These are phyloP conservation scores for Pollenia angustigena DNA, from an alignment of 2,888 invertebrate species.

Conservation along the genomic window DNA sequence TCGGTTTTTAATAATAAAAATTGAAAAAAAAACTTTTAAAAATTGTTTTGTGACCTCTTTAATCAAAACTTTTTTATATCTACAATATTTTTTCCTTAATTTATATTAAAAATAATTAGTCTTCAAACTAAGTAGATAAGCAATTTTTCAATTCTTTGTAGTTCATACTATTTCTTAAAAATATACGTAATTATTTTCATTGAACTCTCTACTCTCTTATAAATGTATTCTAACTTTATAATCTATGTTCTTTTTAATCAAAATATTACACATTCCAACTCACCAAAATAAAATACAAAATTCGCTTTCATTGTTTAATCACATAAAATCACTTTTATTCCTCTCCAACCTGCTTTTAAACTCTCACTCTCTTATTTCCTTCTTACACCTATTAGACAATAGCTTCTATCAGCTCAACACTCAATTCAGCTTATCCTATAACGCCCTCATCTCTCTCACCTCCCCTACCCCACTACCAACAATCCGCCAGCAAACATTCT, in stretches of 20 bases:
- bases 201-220: conserved; percentile 2
- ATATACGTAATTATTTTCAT: not conserved
- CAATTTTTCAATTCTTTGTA: no score
- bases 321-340: not conserved
- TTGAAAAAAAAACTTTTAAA: no score
- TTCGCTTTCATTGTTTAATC: not conserved
- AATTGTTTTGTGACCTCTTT: no score
- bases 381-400: conserved; percentile 41
- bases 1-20: no score
- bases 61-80: no score
- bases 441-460: conserved; percentile 64
- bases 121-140: no score
- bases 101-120: no score
- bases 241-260: conserved; percentile 61
- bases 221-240: conserved; percentile 60
- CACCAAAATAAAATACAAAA: conserved; percentile 29
- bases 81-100: no score
- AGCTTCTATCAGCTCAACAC: conserved; percentile 58
- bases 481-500: conserved; percentile 57
- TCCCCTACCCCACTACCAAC: conserved; percentile 60
- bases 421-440: conserved; percentile 59
- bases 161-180: not conserved
- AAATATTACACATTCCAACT: conserved; percentile 51
- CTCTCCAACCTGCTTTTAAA: not conserved
- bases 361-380: not conserved